Percentiles rank a stretch among this genome's conserved stretches.
phyloP scores from a whole-genome alignment of 2,888 invertebrate genomes.

The Papilio demoleus region DNA sequence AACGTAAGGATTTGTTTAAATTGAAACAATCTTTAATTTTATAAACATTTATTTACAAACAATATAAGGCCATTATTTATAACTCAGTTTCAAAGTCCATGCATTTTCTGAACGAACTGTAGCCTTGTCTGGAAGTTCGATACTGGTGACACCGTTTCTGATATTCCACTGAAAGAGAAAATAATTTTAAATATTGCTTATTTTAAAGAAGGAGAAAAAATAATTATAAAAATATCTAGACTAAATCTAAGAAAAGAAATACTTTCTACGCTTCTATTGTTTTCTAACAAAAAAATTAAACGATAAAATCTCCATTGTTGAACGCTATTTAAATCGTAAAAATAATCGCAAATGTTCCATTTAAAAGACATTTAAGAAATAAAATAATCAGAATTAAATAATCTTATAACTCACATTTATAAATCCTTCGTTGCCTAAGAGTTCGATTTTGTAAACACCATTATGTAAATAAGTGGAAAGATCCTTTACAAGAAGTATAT shows the following conservation, averaged over 20 bases:
- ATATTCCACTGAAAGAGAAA: slow-evolving; percentile 74
- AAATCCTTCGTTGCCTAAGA: slow-evolving; percentile 60
- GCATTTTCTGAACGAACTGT: slow-evolving; percentile 68
- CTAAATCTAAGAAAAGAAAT: background rate
- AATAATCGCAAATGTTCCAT: background rate
- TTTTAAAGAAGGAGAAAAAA: too few relatives aligned
- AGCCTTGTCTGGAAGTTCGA: slow-evolving; percentile 71
- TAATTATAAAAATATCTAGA: too few relatives aligned
- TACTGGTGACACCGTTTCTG: slow-evolving; percentile 55
- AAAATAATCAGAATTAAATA: slow-evolving; percentile 32
- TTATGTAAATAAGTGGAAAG: slow-evolving; percentile 55
- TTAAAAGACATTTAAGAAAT: slow-evolving; percentile 11
- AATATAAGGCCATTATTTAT: slow-evolving; percentile 35
- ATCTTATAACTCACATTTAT: slow-evolving; percentile 58
- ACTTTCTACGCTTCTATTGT: slow-evolving; percentile 5
- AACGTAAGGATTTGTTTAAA: background rate
- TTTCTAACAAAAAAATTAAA: background rate
- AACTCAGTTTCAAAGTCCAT: slow-evolving; percentile 71
- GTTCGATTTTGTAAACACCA: slow-evolving; percentile 54
- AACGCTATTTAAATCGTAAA: slow-evolving; percentile 13
- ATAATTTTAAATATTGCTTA: slow-evolving; percentile 16
- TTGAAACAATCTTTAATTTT: background rate
- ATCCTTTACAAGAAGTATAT: slow-evolving; percentile 67
- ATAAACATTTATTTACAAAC: slow-evolving; percentile 13
- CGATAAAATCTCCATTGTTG: background rate